Percentiles rank a stretch among this genome's conserved stretches.
Evolutionary conservation across 2,888 invertebrate genomes (phyloP).

Genomic region (Cryptosula pallasiana): DNA sequence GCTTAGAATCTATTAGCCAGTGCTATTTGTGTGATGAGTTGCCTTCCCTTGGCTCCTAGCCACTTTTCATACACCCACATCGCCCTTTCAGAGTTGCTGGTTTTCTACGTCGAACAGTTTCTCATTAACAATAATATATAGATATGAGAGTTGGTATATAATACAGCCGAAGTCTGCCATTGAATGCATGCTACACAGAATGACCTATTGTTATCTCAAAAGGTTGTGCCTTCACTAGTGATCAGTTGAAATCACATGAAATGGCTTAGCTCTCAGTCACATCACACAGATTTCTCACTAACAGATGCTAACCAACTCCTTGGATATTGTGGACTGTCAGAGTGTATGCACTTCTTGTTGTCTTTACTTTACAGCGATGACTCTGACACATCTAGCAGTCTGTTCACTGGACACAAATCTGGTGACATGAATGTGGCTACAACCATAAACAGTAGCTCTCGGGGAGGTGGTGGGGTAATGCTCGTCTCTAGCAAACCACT

Average conservation of each 20-base stretch:
- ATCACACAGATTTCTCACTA: too few species aligned
- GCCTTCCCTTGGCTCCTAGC: neutral
- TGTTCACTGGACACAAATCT: neutral
- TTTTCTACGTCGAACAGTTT: neutral
- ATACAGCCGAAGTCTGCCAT: too few species aligned
- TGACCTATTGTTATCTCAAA: too few species aligned
- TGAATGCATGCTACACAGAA: too few species aligned
- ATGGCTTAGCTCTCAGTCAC: too few species aligned
- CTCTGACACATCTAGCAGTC: conserved; percentile 13
- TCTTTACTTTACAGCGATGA: conserved; percentile 1
- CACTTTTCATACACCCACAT: neutral
- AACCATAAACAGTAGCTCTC: neutral
- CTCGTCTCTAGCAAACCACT: conserved; percentile 3
- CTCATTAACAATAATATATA: too few species aligned
- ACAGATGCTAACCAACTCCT: too few species aligned
- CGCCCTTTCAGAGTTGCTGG: neutral
- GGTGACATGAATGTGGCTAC: neutral
- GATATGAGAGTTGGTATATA: too few species aligned
- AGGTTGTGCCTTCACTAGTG: too few species aligned
- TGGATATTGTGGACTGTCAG: too few species aligned
- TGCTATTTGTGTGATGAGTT: neutral
- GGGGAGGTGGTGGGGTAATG: neutral
- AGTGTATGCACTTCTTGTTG: neutral
- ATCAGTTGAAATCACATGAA: too few species aligned
- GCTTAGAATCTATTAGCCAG: too few species aligned